Base-by-base conservation (phyloP, 2,797 vertebrate species). In the Pelodytes ibericus region DNA sequence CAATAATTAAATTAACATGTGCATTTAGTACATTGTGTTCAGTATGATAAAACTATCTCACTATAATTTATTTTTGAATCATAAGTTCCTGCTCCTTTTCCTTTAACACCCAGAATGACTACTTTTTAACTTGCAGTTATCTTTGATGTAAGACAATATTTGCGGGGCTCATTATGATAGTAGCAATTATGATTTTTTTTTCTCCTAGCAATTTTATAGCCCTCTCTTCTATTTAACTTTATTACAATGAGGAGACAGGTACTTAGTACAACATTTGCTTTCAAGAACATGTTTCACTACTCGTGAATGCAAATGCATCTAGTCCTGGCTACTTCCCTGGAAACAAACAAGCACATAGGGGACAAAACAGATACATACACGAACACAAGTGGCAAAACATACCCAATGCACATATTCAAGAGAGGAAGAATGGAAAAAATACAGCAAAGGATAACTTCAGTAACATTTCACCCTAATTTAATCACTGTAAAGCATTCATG, bases 201-300 rank as follows among this genome's bases (percentile, higher is more conserved):
- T 15, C 41, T 24, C 29, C 3, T 58, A 41, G 60, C 67, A 36
- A 53, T 67, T 60, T 72, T 58, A 26, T 71, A 27, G 30, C 67
- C 49, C 51, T 65, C 4, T 56, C 26, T 49, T 60, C 36, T 66
- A 49, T 71, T 71, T 66, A 66, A 49, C 51, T 33, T 60, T 26
- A 58, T 41, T 61, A 31, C 53, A 72, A 30, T 67, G 30, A 61
- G n/a, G 30, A 72, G 75, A 60, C 56, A 47, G 62, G 56, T 39
- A 67, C 75, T 78, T 77, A 67, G 56, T 44, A 39, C 71, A 53
- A 67, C 10, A 77, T 72, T 69, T 72, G 62, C 61, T 57, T 47
- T 58, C 60, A 65, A 33, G n/a, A 39, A 16, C 56, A 29, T 53
- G 20, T 53, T 24, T 53, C 49, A 22, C 7, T 24, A 53, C 15